These are phyloP conservation scores for Hydrolagus colliei DNA, from an alignment of 2,797 vertebrate genomes.

Conservation along the genomic window DNA sequence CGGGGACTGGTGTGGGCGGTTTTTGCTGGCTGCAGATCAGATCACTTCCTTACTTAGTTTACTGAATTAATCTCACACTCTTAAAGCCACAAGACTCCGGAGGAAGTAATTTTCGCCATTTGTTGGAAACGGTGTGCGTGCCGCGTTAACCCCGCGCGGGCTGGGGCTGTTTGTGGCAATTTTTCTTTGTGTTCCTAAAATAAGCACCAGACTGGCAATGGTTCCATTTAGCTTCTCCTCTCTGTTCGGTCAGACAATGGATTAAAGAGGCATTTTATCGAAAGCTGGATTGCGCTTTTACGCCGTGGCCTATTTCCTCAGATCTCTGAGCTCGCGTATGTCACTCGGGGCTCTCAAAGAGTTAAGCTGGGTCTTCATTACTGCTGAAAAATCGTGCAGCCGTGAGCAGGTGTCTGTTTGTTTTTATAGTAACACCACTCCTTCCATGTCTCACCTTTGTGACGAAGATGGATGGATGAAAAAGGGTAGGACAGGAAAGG, in stretches of 20 bases:
- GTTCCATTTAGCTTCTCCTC: not conserved
- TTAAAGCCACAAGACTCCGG: conserved; percentile 22
- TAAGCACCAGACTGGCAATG: too few relatives aligned
- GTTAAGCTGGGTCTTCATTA: not conserved
- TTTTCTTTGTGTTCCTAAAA: not conserved
- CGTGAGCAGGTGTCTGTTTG: not conserved
- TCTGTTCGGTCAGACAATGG: not conserved
- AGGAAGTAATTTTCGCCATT: conserved; percentile 20
- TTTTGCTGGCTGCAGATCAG: conserved; percentile 37
- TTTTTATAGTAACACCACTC: too few relatives aligned
- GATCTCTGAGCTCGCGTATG: not conserved
- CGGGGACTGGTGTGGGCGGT: conserved; percentile 44
- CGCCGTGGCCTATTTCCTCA: too few relatives aligned
- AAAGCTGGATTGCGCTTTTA: too few relatives aligned
- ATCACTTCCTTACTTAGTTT: conserved; percentile 22
- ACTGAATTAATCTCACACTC: conserved; percentile 26
- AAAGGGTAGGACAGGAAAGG: too few relatives aligned
- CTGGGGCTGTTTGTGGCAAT: not conserved
- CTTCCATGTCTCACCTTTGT: too few relatives aligned
- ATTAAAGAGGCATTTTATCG: too few relatives aligned
- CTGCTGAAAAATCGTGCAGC: not conserved
- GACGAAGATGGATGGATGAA: too few relatives aligned
- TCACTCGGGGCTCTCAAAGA: not conserved
- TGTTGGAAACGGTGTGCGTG: not conserved
- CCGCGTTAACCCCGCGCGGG: not conserved